phyloP scores from a whole-genome alignment of 2,888 invertebrate species.

The Rhamphomyia laevipes region DNA sequence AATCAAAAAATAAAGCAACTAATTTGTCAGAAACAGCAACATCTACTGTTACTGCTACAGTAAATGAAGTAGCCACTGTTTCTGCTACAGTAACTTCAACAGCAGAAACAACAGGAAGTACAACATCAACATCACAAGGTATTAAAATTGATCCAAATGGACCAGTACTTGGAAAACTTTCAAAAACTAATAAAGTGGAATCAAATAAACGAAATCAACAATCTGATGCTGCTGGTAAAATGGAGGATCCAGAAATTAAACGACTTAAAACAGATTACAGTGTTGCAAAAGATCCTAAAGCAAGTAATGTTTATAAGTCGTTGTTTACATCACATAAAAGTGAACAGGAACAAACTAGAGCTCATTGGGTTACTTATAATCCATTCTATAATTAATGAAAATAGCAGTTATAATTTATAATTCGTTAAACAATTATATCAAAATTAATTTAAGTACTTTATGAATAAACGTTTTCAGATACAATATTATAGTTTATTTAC shows the following conservation, averaged over 20 bases:
- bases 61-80: not conserved
- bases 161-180: slow-evolving; percentile 17
- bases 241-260: slow-evolving; percentile 58
- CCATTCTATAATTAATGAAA: slow-evolving; percentile 71
- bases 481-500: no score
- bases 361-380: slow-evolving; percentile 98
- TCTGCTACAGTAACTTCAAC: not conserved
- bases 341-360: slow-evolving; percentile 75
- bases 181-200: slow-evolving; percentile 11
- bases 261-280: slow-evolving; percentile 71
- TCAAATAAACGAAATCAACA: slow-evolving; percentile 23
- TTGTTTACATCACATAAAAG: slow-evolving; percentile 83
- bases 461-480: no score
- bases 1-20: slow-evolving; percentile 28
- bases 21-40: not conserved
- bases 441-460: no score
- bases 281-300: slow-evolving; percentile 82
- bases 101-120: not conserved
- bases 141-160: slow-evolving; percentile 16
- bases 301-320: slow-evolving; percentile 86
- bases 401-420: no score
- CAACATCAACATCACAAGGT: not conserved
- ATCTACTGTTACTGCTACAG: not conserved
- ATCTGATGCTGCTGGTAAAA: slow-evolving; percentile 23
- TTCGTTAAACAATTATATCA: no score